Evolutionary conservation across 2,888 invertebrate genomes (phyloP).

Genomic region (Escarpia spicata): DNA sequence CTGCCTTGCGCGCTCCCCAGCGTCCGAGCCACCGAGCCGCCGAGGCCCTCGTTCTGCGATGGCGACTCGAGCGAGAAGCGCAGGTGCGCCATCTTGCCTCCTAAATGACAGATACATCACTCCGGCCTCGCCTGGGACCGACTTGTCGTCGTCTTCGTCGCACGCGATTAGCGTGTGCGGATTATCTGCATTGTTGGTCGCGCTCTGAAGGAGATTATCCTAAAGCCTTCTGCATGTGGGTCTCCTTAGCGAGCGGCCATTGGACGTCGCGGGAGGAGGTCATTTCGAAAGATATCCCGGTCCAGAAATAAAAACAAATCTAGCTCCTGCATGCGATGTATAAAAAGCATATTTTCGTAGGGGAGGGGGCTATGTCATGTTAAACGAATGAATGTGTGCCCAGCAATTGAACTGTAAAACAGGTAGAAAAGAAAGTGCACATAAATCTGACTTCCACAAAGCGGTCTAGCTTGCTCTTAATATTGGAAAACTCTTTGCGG

Average conservation of each 20-base stretch:
- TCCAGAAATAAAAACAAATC: too few relatives aligned
- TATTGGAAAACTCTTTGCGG: too few relatives aligned
- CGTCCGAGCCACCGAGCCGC: neutral
- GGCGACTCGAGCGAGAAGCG: neutral
- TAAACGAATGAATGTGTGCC: too few relatives aligned
- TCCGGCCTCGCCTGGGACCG: neutral
- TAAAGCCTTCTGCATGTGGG: neutral
- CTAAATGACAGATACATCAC: constrained; percentile 16
- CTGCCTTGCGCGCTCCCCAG: neutral
- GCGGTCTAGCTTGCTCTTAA: too few relatives aligned
- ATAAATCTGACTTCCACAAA: too few relatives aligned
- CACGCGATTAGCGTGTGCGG: neutral
- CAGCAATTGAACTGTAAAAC: too few relatives aligned
- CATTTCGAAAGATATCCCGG: neutral
- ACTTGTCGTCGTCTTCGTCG: neutral
- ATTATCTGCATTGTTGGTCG: neutral
- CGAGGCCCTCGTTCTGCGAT: neutral
- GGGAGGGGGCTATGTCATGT: too few relatives aligned
- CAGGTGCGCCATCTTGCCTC: constrained; percentile 1
- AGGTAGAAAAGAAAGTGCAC: too few relatives aligned
- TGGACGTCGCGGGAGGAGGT: neutral
- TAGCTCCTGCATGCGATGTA: too few relatives aligned
- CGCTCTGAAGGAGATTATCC: neutral
- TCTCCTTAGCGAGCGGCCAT: neutral
- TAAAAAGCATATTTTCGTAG: too few relatives aligned